phyloP scores from a whole-genome alignment of 2,113 vertebrate species.

The Bufo bufo region DNA sequence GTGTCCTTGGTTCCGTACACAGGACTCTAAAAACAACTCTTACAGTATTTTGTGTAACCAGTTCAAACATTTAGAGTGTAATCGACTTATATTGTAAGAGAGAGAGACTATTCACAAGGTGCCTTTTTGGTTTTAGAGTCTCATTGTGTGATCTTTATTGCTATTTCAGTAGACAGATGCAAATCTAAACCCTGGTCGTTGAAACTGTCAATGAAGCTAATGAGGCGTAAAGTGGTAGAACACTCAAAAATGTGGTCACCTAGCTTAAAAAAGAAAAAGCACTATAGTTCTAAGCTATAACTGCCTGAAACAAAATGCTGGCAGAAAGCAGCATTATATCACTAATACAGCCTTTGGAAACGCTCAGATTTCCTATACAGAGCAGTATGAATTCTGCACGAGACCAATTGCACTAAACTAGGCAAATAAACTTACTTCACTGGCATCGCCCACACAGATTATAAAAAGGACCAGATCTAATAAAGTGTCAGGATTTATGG shows the following conservation, averaged over 20 bases:
- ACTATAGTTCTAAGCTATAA: background rate
- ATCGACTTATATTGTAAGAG: background rate
- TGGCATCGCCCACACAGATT: background rate
- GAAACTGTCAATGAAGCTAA: background rate
- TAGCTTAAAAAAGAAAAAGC: background rate
- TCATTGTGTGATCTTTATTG: background rate
- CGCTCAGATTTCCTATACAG: background rate
- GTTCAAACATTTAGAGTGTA: background rate
- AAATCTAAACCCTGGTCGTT: background rate
- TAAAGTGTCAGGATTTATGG: slow-evolving; percentile 39
- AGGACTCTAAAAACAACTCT: background rate
- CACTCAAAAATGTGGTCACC: background rate
- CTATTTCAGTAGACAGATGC: background rate
- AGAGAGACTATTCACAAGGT: background rate
- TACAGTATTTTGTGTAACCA: background rate
- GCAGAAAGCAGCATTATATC: too few relatives aligned
- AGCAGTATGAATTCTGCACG: background rate
- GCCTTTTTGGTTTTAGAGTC: background rate
- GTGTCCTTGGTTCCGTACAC: background rate
- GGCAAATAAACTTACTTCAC: background rate
- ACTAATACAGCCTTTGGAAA: background rate
- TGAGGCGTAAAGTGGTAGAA: background rate
- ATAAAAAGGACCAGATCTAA: slow-evolving; percentile 24
- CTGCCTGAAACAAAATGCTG: too few relatives aligned
- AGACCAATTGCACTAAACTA: background rate